These are phyloP conservation scores for Hydrotaea diabolus DNA, from an alignment of 2,888 invertebrate genomes.

Conservation along the genomic window DNA sequence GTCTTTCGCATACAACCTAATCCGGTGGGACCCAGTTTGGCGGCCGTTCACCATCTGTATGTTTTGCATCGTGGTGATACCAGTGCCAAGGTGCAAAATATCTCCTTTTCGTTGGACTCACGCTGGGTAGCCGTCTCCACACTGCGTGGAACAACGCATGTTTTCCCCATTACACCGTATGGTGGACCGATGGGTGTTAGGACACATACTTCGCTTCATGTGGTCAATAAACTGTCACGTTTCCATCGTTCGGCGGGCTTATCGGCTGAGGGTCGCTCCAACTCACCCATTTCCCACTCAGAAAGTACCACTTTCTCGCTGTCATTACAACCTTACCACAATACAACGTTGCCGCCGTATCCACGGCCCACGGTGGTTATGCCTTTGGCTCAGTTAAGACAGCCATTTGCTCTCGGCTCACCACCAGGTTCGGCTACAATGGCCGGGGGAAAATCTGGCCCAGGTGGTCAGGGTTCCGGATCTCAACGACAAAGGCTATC, in stretches of 20 bases:
- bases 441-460: conserved; percentile 63
- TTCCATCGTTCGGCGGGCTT: conserved; percentile 98
- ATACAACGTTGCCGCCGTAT: conserved; percentile 95
- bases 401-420: conserved; percentile 81
- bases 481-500: conserved; percentile 85
- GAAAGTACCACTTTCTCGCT: conserved; percentile 80
- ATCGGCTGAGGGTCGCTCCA: conserved; percentile 86
- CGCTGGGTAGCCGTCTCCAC: conserved; percentile 99
- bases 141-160: conserved; percentile 97
- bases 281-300: conserved; percentile 84
- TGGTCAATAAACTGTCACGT: conserved; percentile 95
- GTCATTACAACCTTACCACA: conserved; percentile 86
- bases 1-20: conserved; percentile 97
- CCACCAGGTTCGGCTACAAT: conserved; percentile 75
- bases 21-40: conserved; percentile 91
- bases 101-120: conserved; percentile 94
- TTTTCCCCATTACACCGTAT: conserved; percentile 98
- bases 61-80: conserved; percentile 97
- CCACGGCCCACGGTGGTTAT: conserved; percentile 90
- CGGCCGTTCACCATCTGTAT: conserved; percentile 96
- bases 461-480: conserved; percentile 77
- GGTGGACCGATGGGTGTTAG: conserved; percentile 95
- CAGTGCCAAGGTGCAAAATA: conserved; percentile 96
- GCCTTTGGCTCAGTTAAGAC: conserved; percentile 93
- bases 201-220: conserved; percentile 96